Evolutionary conservation across 2,888 invertebrate species (phyloP), one percentile per base, ranked within the genome.

Genomic region (Drosophila mayaguana): DNA sequence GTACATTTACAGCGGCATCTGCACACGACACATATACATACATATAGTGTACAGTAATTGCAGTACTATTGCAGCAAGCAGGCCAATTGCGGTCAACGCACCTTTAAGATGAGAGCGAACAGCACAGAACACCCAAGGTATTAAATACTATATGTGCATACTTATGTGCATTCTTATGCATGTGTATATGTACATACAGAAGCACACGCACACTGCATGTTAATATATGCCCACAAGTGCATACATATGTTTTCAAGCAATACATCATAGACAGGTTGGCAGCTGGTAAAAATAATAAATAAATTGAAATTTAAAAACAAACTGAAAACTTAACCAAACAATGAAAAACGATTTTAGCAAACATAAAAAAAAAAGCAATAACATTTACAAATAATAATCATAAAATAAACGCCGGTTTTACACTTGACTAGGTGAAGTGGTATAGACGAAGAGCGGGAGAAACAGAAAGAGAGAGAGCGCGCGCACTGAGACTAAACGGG

Each of bases 341-440:
- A 60, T 48, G 43, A 73, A 63, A 63, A 67, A 42, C 32, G 46
- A 3, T 46, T 45, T 53, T 46, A 55, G 56, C 57, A 78, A 72
- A 70, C 64, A 84, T 73, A 55, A 77, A 63, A 42, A 68, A 67
- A 83, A 78, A 88, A n/a, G n/a, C 65, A 70, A 75, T 46, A 72
- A 77, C 67, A 54, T 48, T 63, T 53, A 18, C 48, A 54, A 20
- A 34, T 68, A 36, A 46, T 34, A 40, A 60, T 66, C 72, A 14
- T 18, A 71, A 32, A 53, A 51, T n/a, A 68, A 73, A 73, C 32
- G 88, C 88, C 83, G 89, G 89, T 72, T 89, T 53, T 68, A 54
- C 78, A 75, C 50, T 63, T 62, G 75, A 71, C 63, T 73, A 22
- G 51, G 38, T 63, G 77, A 28, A 74, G 72, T 50, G 28, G 38